Conservation (phyloP, 2,888 invertebrate genomes). For the Meganola albula region DNA sequence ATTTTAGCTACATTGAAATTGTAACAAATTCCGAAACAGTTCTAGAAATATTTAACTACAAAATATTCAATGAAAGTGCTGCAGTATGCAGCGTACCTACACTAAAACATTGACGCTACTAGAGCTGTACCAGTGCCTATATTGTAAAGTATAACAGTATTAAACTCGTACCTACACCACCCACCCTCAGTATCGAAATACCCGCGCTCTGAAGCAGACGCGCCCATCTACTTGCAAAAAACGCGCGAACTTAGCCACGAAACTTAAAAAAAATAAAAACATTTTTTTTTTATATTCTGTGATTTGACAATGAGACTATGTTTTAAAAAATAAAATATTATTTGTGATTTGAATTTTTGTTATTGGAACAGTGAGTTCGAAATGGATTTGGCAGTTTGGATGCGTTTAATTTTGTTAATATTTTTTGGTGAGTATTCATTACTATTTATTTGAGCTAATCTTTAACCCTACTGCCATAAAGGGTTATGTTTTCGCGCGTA, state of each 20-base stretch:
- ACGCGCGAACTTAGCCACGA: slow-evolving; percentile 24
- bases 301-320: slow-evolving; percentile 2
- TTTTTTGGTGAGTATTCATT: slow-evolving; percentile 37
- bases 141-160: too few species aligned
- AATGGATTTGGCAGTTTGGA: slow-evolving; percentile 43
- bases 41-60: too few species aligned
- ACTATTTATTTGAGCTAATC: too few species aligned
- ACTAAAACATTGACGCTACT: too few species aligned
- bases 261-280: slow-evolving; percentile 10
- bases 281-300: background rate
- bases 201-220: slow-evolving; percentile 11
- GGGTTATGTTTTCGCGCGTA: too few species aligned
- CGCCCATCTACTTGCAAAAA: background rate
- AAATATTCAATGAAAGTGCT: too few species aligned
- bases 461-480: too few species aligned
- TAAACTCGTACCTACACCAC: too few species aligned
- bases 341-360: background rate
- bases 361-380: slow-evolving; percentile 14
- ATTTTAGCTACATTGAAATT: too few species aligned
- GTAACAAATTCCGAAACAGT: too few species aligned
- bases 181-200: slow-evolving; percentile 23
- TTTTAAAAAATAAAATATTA: slow-evolving; percentile 2
- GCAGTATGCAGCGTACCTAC: too few species aligned
- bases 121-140: too few species aligned
- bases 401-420: slow-evolving; percentile 21